Percentiles rank a stretch among this genome's conserved stretches.
These are phyloP conservation scores for Oreonectes daqikongensis DNA, from an alignment of 2,797 vertebrate genomes.

Conservation along the genomic window DNA sequence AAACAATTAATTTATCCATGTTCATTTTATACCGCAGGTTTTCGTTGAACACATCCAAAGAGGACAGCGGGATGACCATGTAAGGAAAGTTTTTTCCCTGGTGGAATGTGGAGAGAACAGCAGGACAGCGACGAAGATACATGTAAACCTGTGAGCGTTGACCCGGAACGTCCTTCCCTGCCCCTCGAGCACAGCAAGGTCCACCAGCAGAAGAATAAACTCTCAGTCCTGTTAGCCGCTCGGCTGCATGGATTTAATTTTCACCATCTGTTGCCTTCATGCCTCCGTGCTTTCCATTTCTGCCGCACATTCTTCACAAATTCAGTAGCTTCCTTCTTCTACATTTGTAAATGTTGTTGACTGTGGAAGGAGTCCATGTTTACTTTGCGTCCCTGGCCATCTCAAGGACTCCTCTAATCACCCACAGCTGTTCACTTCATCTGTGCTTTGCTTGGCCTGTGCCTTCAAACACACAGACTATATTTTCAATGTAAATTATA, in stretches of 20 bases:
- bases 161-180: constrained; percentile 73
- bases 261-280: constrained; percentile 88
- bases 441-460: constrained; percentile 85
- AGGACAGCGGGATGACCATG: constrained; percentile 53
- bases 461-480: constrained; percentile 82
- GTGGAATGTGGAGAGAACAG: constrained; percentile 60
- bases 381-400: constrained; percentile 91
- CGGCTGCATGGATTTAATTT: constrained; percentile 87
- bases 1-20: neutral
- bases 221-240: constrained; percentile 72
- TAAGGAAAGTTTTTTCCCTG: constrained; percentile 52
- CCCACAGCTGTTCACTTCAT: constrained; percentile 88
- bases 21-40: neutral
- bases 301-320: constrained; percentile 94
- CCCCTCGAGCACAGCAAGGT: constrained; percentile 63
- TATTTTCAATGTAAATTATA: constrained; percentile 88
- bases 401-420: constrained; percentile 90
- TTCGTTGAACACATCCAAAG: constrained; percentile 40
- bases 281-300: constrained; percentile 86
- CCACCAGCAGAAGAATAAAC: constrained; percentile 74
- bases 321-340: constrained; percentile 97
- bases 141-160: constrained; percentile 74
- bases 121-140: constrained; percentile 59
- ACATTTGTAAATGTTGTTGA: constrained; percentile 98
- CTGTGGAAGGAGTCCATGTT: constrained; percentile 97